These are phyloP conservation scores for Agrochola litura DNA, from an alignment of 2,888 invertebrate genomes.

Conservation along the genomic window DNA sequence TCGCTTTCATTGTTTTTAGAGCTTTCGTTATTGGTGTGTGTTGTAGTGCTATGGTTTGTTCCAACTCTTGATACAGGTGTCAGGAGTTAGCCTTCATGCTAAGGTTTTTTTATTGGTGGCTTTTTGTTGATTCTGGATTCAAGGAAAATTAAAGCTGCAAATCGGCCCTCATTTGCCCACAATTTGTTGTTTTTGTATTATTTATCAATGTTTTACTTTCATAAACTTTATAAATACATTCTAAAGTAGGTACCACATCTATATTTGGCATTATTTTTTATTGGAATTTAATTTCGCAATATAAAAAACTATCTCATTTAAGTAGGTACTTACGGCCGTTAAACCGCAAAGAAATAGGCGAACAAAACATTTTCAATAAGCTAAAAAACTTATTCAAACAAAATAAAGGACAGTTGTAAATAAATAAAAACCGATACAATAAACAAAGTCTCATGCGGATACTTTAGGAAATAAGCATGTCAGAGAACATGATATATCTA, in stretches of 20 bases:
- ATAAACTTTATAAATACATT: neutral
- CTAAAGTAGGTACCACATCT: neutral
- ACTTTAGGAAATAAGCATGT: constrained; percentile 45
- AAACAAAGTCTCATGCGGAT: constrained; percentile 30
- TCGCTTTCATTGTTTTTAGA: constrained; percentile 70
- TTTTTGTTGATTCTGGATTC: constrained; percentile 28
- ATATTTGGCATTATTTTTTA: too few relatives aligned
- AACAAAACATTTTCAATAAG: constrained; percentile 7
- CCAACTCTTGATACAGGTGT: constrained; percentile 36
- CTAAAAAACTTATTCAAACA: constrained; percentile 8
- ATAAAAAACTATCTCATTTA: neutral
- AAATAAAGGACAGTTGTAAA: constrained; percentile 17
- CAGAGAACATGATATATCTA: constrained; percentile 34
- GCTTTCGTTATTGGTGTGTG: constrained; percentile 61
- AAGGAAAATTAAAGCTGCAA: neutral
- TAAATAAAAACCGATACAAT: constrained; percentile 40
- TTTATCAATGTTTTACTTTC: neutral
- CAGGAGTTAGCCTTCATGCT: constrained; percentile 22
- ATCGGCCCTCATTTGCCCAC: neutral
- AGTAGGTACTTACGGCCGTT: neutral
- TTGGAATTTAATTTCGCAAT: neutral
- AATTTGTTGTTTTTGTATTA: neutral
- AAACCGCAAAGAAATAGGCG: constrained; percentile 18
- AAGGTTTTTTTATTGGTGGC: neutral
- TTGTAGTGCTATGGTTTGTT: constrained; percentile 58